Evolutionary conservation across 2,113 vertebrate genomes (phyloP), one percentile per base, ranked within the genome.

Genomic region (Bagarius yarrelli): DNA sequence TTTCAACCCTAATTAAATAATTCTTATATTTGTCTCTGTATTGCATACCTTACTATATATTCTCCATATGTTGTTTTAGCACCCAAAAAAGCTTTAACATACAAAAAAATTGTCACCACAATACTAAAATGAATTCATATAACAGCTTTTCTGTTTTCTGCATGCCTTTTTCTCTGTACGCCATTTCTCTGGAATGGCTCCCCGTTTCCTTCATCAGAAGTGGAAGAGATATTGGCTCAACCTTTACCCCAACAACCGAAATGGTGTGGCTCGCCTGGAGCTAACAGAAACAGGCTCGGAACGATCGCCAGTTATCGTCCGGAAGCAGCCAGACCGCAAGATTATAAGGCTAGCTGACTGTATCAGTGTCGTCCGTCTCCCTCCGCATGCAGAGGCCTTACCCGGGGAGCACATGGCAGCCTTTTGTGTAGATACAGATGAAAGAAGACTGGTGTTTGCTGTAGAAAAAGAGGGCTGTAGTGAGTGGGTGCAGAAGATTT

Each of bases 171-270:
- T 50, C 55, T 59, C 21, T 52, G 23, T 61, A 6, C 16, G 52
- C 12, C 19, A n/a, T n/a, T n/a, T n/a, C n/a, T n/a, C n/a, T n/a
- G n/a, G n/a, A n/a, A n/a, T 55, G 1, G 15, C 40, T 64, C 56
- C 27, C 1, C 2, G 44, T 15, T 63, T 25, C 66, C 53, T n/a
- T 55, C n/a, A 3, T 67, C 89, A 98, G 97, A 94, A 93, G 78
- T 98, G 97, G 97, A 97, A 94, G 91, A 92, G 93, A 30, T 93
- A 94, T 83, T 95, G 93, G 93, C 90, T 96, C 53, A 90, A 92
- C 75, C 91, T 98, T 84, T 94, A 94, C 78, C 93, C 94, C 0
- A 90, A 92, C 82, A 96, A 94, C 61, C 90, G 90, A 56, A 91
- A 93, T 21, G 95, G 94, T 3, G 93, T 96, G 8, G 96, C 95